Base-by-base conservation (phyloP, 1,140 invertebrate species). In the Brachionus paranguensis region DNA sequence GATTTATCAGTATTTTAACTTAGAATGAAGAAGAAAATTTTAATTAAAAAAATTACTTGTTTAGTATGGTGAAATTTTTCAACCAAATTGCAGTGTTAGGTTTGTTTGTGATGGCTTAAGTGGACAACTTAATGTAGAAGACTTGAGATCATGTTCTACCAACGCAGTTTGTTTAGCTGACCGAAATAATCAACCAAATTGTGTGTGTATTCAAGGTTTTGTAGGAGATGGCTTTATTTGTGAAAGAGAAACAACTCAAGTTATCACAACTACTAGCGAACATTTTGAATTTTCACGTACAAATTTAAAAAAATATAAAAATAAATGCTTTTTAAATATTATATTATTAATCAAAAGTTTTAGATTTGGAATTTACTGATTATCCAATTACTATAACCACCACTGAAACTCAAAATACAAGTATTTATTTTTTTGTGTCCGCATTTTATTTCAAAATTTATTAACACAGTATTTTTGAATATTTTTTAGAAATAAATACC, bases 161-260 rank as follows among this genome's bases (percentile, higher is more conserved):
- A 37, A 81, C 45, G 78, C 78, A 20, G 24, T 27, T 24, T 81
- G 78, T 17, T 17, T 81, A 10, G 78, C 50, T 12, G 53, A 12
- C 3, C 11, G 2, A 20, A 27, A 81, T 33, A 64, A n/a, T 41
- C 7, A 65, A 47, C 78, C 33, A 17, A 43, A 33, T 10, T 81
- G 78, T 81, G n/a, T 41, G 8, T 81, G 78, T 29, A 64, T 29
- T n/a, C 37, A 81, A 37, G 78, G 41, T 8, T 81, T n/a, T 68
- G 10, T 5, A 5, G 78, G 78, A 10, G 53, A 81, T 81, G 78
- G 78, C 24, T 81, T 11, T 11, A 20, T 55, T 45, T 81, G 53
- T 64, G 20, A 24, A 27, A 76, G 27, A 6, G 1, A 37, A 47
- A 76, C 20, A 74, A 41, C 70, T 43, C 11, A 47, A 47, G 11